Conservation (phyloP, 2,797 vertebrate species). For the Florisuga fusca region DNA sequence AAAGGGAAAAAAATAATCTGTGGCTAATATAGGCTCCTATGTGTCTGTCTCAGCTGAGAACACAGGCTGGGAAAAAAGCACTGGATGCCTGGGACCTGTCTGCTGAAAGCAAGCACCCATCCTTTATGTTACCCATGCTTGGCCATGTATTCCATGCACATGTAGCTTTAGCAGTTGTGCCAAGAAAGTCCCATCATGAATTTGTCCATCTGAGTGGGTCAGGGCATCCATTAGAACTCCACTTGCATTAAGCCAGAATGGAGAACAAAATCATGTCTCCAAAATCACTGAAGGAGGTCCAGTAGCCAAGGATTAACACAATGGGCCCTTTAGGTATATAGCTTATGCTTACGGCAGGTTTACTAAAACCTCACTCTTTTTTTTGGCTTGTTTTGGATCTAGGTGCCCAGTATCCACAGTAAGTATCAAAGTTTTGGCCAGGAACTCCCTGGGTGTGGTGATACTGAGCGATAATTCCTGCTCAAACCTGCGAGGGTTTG, state of each 20-base stretch:
- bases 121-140: neutral
- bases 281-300: neutral
- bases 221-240: neutral
- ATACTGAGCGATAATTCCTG: neutral
- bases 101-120: neutral
- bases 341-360: neutral
- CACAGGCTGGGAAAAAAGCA: neutral
- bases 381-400: neutral
- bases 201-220: neutral
- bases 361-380: neutral
- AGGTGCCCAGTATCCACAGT: neutral
- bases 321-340: neutral
- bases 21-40: neutral
- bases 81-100: neutral
- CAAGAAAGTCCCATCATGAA: neutral
- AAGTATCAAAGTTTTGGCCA: neutral
- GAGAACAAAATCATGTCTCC: neutral
- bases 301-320: neutral
- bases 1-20: neutral
- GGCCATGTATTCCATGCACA: accelerated
- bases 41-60: neutral
- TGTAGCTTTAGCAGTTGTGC: neutral
- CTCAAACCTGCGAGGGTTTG: neutral
- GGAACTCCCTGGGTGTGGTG: neutral
- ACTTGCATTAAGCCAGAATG: neutral